Conservation (phyloP, 1,140 invertebrate species). For the Tribolium castaneum region DNA sequence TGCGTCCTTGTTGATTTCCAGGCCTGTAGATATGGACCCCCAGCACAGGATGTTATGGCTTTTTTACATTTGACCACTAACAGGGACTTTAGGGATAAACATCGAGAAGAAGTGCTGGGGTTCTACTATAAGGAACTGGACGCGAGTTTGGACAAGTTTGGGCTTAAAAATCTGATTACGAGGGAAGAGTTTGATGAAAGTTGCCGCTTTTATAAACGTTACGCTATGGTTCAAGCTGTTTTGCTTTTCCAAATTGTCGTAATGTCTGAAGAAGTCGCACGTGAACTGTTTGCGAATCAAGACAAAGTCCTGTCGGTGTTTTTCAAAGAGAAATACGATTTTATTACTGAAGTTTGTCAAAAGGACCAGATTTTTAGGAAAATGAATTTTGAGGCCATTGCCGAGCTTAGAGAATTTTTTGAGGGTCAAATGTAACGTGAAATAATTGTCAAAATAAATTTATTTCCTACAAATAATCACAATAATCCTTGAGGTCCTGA, state of each 20-base stretch:
- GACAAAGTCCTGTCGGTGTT: not conserved
- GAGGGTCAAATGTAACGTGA: not conserved
- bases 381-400: not conserved
- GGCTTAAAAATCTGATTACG: not conserved
- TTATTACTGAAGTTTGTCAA: not conserved
- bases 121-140: constrained; percentile 60
- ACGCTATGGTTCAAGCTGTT: not conserved
- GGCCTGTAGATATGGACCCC: constrained; percentile 65
- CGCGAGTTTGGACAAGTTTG: constrained; percentile 52
- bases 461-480: constrained; percentile 37
- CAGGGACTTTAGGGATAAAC: constrained; percentile 58
- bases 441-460: not conserved
- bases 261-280: not conserved
- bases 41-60: constrained; percentile 64
- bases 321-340: constrained; percentile 14
- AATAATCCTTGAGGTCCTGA: constrained; percentile 54
- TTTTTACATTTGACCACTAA: constrained; percentile 61
- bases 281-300: not conserved
- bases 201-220: constrained; percentile 14
- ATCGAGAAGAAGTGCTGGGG: constrained; percentile 57
- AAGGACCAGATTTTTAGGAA: not conserved
- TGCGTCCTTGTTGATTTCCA: constrained; percentile 69
- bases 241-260: not conserved
- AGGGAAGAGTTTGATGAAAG: not conserved
- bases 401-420: constrained; percentile 1